Conservation (phyloP, 2,113 vertebrate genomes). For the Steatornis caripensis region DNA sequence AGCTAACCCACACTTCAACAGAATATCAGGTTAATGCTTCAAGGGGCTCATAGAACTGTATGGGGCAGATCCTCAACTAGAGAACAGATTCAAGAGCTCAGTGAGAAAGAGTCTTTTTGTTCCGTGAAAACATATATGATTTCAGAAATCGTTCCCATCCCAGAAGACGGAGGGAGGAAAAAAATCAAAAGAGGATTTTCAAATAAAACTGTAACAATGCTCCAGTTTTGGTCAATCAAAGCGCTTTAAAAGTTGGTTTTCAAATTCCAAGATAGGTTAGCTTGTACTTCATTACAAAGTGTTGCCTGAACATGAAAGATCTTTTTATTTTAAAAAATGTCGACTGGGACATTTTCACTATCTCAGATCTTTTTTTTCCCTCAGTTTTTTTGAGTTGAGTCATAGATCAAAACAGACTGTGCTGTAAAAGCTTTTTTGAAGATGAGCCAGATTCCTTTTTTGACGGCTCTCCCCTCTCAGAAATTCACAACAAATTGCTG, state of each 20-base stretch:
- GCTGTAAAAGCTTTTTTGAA: constrained; percentile 57
- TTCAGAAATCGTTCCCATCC: not conserved
- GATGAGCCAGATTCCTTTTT: constrained; percentile 22
- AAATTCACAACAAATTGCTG: constrained; percentile 28
- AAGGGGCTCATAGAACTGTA: not conserved
- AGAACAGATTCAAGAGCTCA: not conserved
- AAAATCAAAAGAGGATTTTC: constrained; percentile 17
- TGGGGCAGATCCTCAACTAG: not conserved
- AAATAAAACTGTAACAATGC: constrained; percentile 9
- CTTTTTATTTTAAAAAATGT: not conserved
- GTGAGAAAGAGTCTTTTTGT: not conserved
- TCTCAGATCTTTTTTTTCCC: not conserved
- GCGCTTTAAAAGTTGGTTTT: constrained; percentile 1
- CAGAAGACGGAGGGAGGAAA: not conserved
- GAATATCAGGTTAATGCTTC: constrained; percentile 25
- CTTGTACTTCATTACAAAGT: constrained; percentile 26
- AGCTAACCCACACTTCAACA: not conserved
- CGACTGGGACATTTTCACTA: not conserved
- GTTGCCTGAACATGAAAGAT: constrained; percentile 13
- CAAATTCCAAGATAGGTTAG: not conserved
- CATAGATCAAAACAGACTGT: constrained; percentile 31
- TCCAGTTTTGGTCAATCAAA: not conserved
- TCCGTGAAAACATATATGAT: constrained; percentile 7
- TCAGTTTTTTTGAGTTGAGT: not conserved
- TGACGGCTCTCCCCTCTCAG: not conserved